A percentile compares a stretch with the other conserved stretches of the same genome.
These are phyloP conservation scores for Cephalophus harveyi DNA, from an alignment of 2,113 vertebrate species.

Conservation along the genomic window DNA sequence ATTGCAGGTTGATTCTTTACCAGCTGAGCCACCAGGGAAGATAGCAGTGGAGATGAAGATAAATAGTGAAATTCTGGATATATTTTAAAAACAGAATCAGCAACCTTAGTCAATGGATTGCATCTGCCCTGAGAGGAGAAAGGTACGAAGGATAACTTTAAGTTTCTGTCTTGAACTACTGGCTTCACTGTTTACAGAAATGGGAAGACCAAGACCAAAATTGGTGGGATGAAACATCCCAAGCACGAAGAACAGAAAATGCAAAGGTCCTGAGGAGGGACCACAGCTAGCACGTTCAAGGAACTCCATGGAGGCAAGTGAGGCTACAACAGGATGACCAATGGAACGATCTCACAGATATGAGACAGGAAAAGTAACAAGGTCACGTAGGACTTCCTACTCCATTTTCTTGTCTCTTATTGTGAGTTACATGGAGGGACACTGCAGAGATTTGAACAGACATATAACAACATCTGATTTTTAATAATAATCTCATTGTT, in stretches of 20 bases:
- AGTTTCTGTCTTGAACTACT: neutral
- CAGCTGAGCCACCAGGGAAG: neutral
- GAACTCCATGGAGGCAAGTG: neutral
- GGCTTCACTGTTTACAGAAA: neutral
- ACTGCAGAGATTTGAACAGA: neutral
- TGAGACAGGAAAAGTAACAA: neutral
- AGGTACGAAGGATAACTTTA: neutral
- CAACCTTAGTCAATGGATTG: neutral
- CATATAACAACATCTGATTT: neutral
- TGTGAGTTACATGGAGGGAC: neutral
- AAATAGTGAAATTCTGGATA: neutral
- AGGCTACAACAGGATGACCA: neutral
- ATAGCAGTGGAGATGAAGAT: neutral
- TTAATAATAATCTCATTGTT: neutral
- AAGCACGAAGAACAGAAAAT: neutral
- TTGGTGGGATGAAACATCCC: neutral
- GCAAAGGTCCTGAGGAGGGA: neutral
- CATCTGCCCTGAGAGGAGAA: neutral
- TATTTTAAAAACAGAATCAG: constrained; percentile 19
- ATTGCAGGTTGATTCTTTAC: neutral
- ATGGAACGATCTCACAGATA: neutral
- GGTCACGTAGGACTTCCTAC: neutral
- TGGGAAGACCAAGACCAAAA: no score
- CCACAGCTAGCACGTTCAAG: neutral
- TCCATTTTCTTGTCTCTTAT: neutral